Conservation (phyloP, 2,113 vertebrate species). For the Hirundichthys speculiger region DNA sequence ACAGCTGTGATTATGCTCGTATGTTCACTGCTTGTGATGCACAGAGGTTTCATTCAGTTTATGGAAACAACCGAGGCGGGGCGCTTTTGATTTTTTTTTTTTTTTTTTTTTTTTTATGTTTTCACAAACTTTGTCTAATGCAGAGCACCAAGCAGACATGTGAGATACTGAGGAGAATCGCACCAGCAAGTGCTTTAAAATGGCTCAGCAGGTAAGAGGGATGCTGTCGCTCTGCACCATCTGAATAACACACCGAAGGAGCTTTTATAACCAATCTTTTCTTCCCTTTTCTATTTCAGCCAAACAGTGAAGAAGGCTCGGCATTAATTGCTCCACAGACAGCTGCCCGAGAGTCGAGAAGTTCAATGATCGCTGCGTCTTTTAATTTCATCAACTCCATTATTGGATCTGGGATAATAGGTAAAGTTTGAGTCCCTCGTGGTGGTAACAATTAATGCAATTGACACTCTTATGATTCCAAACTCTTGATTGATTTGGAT, state of each 20-base stretch:
- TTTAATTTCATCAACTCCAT: constrained; percentile 97
- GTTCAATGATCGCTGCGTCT: constrained; percentile 82
- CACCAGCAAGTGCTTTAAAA: constrained; percentile 27
- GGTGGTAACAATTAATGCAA: too few relatives aligned
- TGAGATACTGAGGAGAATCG: constrained; percentile 10
- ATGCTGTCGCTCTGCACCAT: background rate
- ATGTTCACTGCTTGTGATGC: too few relatives aligned
- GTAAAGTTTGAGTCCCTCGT: constrained; percentile 59
- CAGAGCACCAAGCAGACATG: constrained; percentile 16
- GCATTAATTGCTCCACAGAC: constrained; percentile 74
- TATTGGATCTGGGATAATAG: constrained; percentile 93
- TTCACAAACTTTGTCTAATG: background rate
- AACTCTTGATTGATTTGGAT: too few relatives aligned
- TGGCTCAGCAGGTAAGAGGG: constrained; percentile 63
- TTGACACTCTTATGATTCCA: too few relatives aligned
- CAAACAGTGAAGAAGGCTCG: constrained; percentile 74
- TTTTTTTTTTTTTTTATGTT: background rate
- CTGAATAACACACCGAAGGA: background rate
- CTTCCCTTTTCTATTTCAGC: constrained; percentile 35
- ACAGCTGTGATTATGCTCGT: too few relatives aligned
- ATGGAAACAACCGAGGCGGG: background rate
- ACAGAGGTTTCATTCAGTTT: too few relatives aligned
- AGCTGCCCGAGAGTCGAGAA: constrained; percentile 58
- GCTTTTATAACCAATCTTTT: background rate
- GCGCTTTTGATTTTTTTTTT: background rate